Evolutionary conservation across 92 coral and sea anemone species (phyloP).

Genomic region (Muricea muricata): DNA sequence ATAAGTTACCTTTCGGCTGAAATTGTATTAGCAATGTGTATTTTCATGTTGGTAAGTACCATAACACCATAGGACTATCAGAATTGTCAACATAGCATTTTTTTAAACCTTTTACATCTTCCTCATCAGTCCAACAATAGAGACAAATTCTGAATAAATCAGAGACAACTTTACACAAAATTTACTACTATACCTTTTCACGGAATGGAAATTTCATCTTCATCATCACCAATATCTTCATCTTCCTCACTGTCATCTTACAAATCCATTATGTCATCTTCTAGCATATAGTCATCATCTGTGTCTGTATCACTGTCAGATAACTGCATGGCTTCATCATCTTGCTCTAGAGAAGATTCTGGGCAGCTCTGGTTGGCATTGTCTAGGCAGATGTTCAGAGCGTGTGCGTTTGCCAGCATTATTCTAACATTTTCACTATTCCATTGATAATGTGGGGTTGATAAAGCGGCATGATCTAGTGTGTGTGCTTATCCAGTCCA

Average conservation of each 20-base stretch:
- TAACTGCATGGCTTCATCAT: neutral
- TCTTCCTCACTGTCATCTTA: conserved; percentile 96
- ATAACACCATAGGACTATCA: neutral
- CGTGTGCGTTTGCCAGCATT: neutral
- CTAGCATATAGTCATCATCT: conserved; percentile 4
- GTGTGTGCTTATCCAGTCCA: too few relatives aligned
- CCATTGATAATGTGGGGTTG: neutral
- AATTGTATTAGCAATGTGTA: neutral
- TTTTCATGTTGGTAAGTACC: neutral
- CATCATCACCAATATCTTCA: conserved; percentile 78
- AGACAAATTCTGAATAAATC: too few relatives aligned
- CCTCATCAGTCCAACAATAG: neutral
- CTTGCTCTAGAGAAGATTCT: neutral
- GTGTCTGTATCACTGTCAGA: neutral
- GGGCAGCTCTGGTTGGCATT: neutral
- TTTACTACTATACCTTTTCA: conserved; percentile 5
- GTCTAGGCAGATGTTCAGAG: neutral
- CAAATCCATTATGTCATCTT: neutral
- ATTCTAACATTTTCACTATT: neutral
- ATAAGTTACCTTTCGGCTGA: neutral
- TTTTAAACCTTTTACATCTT: too few relatives aligned
- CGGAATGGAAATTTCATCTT: conserved; percentile 37
- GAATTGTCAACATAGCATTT: neutral
- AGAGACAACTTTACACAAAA: neutral
- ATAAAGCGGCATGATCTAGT: too few relatives aligned